These are phyloP conservation scores for Andrena chrysosceles DNA, from an alignment of 2,888 invertebrate species.

Conservation along the genomic window DNA sequence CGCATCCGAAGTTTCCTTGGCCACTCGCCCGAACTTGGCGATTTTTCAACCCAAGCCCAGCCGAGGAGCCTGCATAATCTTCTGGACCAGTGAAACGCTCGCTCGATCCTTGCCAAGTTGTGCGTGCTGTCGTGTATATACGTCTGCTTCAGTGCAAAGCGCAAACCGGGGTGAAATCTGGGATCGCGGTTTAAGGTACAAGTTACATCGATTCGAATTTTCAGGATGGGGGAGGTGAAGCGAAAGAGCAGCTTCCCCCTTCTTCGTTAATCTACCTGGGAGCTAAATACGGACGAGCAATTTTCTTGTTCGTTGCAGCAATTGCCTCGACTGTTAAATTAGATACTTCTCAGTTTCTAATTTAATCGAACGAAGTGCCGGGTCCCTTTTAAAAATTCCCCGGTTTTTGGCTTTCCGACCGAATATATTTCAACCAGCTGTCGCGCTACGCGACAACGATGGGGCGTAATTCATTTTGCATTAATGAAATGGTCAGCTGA, in stretches of 20 bases:
- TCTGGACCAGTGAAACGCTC: slow-evolving; percentile 33
- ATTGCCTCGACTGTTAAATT: neutral
- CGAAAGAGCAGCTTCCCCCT: neutral
- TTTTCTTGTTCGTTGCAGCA: neutral
- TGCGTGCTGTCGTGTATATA: neutral
- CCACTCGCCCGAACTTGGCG: slow-evolving; percentile 62
- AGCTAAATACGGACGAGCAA: neutral
- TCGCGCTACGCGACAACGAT: slow-evolving; percentile 23
- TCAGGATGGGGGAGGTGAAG: neutral
- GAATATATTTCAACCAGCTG: slow-evolving; percentile 51
- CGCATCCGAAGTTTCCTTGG: slow-evolving; percentile 68
- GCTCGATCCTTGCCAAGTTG: slow-evolving; percentile 44
- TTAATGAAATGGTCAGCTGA: slow-evolving; percentile 62
- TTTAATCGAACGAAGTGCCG: neutral
- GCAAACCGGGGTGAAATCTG: neutral
- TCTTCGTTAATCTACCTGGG: neutral
- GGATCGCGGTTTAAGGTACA: neutral
- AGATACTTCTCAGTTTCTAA: neutral
- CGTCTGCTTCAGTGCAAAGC: slow-evolving; percentile 1
- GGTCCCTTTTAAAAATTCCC: neutral
- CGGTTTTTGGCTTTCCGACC: slow-evolving; percentile 2
- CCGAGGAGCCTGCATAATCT: slow-evolving; percentile 21
- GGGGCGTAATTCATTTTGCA: slow-evolving; percentile 65
- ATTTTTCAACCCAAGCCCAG: slow-evolving; percentile 52
- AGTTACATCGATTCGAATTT: neutral